Conservation (phyloP, 2,113 vertebrate species). For the Dryoscopus gambensis region DNA sequence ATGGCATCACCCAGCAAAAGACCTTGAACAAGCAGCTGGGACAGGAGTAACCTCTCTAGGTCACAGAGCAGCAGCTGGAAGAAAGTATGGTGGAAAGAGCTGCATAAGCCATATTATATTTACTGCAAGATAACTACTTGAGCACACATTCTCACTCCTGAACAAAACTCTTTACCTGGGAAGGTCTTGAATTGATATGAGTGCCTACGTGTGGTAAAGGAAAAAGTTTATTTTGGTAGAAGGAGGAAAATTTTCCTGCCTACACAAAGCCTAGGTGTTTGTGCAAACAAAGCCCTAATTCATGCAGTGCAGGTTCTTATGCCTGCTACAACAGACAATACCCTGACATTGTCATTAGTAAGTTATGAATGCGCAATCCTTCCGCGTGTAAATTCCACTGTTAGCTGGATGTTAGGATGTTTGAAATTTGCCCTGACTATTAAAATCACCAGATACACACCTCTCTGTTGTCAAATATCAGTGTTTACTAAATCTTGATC, state of each 20-base stretch:
- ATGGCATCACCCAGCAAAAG: neutral
- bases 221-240: neutral
- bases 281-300: slow-evolving; percentile 38
- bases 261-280: slow-evolving; percentile 11
- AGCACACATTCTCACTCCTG: neutral
- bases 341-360: neutral
- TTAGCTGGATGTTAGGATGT: neutral
- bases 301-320: neutral
- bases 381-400: neutral
- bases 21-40: neutral
- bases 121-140: neutral
- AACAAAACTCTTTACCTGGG: neutral
- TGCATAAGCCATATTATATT: neutral
- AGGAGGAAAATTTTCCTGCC: neutral
- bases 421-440: neutral
- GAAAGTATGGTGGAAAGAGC: neutral
- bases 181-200: neutral
- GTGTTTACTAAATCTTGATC: neutral
- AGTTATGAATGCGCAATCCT: neutral
- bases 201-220: neutral
- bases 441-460: neutral
- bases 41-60: neutral
- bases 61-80: neutral
- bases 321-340: neutral
- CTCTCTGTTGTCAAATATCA: neutral